phyloP scores from a whole-genome alignment of 2,797 vertebrate species.

The Sebastes alutus region DNA sequence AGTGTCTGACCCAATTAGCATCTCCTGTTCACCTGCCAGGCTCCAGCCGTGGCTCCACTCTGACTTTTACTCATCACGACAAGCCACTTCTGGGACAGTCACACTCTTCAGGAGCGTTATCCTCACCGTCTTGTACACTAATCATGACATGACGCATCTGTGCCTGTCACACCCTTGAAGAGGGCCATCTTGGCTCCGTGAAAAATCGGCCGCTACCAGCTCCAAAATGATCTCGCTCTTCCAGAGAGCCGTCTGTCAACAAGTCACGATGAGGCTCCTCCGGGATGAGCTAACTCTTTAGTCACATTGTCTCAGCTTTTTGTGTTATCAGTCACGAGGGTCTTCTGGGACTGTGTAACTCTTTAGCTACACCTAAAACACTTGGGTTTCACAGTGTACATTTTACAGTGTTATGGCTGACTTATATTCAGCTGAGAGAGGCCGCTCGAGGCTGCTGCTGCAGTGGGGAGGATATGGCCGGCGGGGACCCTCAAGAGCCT shows the following conservation, averaged over 20 bases:
- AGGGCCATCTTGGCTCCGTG: slow-evolving; percentile 32
- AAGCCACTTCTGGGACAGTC: slow-evolving; percentile 52
- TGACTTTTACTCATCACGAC: slow-evolving; percentile 56
- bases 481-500: no score
- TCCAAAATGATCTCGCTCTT: slow-evolving; percentile 27
- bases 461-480: no score
- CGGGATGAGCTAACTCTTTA: slow-evolving; percentile 3
- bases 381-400: not conserved
- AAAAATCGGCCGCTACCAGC: slow-evolving; percentile 19
- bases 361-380: not conserved
- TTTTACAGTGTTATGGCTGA: not conserved
- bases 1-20: slow-evolving; percentile 78
- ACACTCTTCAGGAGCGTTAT: slow-evolving; percentile 40
- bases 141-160: slow-evolving; percentile 62
- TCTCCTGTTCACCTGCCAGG: slow-evolving; percentile 73
- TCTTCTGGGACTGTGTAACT: not conserved
- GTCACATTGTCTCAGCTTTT: slow-evolving; percentile 6
- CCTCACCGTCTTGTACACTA: slow-evolving; percentile 29
- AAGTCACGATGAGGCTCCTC: slow-evolving; percentile 3
- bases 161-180: slow-evolving; percentile 43
- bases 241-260: slow-evolving; percentile 25
- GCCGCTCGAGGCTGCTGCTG: no score
- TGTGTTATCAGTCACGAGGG: not conserved
- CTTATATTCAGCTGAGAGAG: not conserved
- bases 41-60: slow-evolving; percentile 41